phyloP scores from a whole-genome alignment of 2,797 vertebrate genomes.

The Masticophis lateralis region DNA sequence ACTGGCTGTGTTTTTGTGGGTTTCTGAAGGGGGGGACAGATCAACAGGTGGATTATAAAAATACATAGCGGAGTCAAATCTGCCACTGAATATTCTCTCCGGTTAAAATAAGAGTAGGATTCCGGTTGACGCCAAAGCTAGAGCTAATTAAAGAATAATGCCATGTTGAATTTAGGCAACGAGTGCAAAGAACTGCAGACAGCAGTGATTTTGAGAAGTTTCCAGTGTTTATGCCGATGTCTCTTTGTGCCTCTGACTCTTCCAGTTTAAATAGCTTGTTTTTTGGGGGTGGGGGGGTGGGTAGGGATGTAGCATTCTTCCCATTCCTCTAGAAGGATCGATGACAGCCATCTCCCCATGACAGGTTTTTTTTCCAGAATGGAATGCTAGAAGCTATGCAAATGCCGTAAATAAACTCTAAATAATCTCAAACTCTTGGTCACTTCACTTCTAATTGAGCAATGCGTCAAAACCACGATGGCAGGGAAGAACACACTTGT shows the following conservation, averaged over 20 bases:
- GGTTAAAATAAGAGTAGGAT: slow-evolving; percentile 7
- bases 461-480: background rate
- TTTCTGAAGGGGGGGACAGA: too few relatives aligned
- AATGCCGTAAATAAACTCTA: slow-evolving; percentile 10
- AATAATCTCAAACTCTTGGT: background rate
- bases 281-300: background rate
- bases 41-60: background rate
- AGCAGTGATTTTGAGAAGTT: background rate
- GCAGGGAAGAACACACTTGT: background rate
- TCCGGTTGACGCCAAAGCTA: background rate
- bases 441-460: background rate
- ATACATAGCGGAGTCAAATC: background rate
- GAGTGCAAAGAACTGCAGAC: background rate
- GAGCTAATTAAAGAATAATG: slow-evolving; percentile 30
- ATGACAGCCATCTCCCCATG: background rate
- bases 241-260: background rate
- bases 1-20: too few relatives aligned
- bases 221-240: background rate
- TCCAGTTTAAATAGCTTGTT: background rate
- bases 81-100: slow-evolving; percentile 12
- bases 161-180: slow-evolving; percentile 16
- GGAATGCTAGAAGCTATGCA: background rate
- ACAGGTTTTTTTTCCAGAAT: background rate
- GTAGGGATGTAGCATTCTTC: background rate
- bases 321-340: accelerated